Conservation (phyloP, 2,797 vertebrate species). For the Lophura swinhoii region DNA sequence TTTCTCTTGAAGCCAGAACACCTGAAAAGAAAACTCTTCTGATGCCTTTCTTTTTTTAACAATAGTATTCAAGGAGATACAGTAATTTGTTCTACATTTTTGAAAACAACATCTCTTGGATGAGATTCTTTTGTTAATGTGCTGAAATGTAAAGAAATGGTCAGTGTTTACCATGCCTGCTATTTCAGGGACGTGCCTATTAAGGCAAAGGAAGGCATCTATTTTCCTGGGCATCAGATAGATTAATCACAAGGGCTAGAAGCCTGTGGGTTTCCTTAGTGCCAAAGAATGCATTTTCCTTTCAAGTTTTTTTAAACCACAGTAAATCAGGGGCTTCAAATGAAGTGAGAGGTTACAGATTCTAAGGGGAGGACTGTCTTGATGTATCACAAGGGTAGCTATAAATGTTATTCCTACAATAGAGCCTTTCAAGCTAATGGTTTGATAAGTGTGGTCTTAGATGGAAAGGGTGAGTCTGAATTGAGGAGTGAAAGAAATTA, state of each 20-base stretch:
- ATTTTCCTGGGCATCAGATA: neutral
- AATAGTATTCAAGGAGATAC: neutral
- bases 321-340: conserved; percentile 18
- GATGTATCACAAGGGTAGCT: neutral
- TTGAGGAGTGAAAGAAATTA: neutral
- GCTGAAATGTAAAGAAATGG: neutral
- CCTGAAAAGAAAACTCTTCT: neutral
- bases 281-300: neutral
- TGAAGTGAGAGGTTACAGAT: conserved; percentile 27
- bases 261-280: conserved; percentile 12
- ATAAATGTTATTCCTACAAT: neutral
- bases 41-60: neutral
- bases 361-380: neutral
- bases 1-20: neutral
- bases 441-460: neutral
- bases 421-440: conserved; percentile 8
- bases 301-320: conserved; percentile 14
- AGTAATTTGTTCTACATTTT: neutral
- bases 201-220: neutral
- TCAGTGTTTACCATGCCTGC: neutral
- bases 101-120: neutral
- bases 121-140: neutral
- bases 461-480: conserved; percentile 13
- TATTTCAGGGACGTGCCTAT: conserved; percentile 19
- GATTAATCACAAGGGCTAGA: neutral